A percentile compares a stretch with the other conserved stretches of the same genome.
These are phyloP conservation scores for Triplophysa bombifrons DNA, from an alignment of 2,797 vertebrate species.

Conservation along the genomic window DNA sequence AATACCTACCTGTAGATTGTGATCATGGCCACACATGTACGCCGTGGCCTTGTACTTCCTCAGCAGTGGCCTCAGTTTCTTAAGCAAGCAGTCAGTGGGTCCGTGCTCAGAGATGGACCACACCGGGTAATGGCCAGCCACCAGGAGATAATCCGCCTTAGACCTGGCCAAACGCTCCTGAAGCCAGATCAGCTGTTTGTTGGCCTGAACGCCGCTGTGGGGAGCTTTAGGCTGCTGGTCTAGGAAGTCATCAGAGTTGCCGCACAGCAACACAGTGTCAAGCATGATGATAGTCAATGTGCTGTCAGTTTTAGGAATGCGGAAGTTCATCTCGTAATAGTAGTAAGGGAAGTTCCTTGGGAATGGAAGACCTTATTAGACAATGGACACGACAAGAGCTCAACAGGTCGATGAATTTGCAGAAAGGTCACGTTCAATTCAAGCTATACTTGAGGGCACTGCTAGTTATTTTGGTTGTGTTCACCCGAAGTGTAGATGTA, in stretches of 20 bases:
- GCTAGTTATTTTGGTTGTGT: not conserved
- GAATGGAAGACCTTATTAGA: not conserved
- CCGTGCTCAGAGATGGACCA: constrained; percentile 94
- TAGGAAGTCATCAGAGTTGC: constrained; percentile 81
- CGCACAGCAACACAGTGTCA: constrained; percentile 88
- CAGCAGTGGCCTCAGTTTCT: constrained; percentile 80
- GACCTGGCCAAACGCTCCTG: constrained; percentile 78
- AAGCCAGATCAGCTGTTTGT: constrained; percentile 85
- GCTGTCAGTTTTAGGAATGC: constrained; percentile 76
- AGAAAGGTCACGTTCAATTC: too few relatives aligned
- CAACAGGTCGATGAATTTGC: too few relatives aligned
- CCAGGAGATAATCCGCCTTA: constrained; percentile 85
- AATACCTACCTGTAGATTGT: constrained; percentile 88
- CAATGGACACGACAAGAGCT: not conserved
- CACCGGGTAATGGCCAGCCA: constrained; percentile 92
- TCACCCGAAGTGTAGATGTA: too few relatives aligned
- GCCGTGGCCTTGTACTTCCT: constrained; percentile 82
- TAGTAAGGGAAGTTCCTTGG: constrained; percentile 86
- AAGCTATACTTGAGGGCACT: too few relatives aligned
- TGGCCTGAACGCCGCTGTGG: constrained; percentile 60
- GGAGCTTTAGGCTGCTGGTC: constrained; percentile 76
- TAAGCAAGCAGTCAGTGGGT: constrained; percentile 84
- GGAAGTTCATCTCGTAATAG: constrained; percentile 87
- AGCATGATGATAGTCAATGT: constrained; percentile 87
- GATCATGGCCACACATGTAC: constrained; percentile 92